Conservation (phyloP, 2,113 vertebrate species). For the Sterrhoptilus dennistouni region DNA sequence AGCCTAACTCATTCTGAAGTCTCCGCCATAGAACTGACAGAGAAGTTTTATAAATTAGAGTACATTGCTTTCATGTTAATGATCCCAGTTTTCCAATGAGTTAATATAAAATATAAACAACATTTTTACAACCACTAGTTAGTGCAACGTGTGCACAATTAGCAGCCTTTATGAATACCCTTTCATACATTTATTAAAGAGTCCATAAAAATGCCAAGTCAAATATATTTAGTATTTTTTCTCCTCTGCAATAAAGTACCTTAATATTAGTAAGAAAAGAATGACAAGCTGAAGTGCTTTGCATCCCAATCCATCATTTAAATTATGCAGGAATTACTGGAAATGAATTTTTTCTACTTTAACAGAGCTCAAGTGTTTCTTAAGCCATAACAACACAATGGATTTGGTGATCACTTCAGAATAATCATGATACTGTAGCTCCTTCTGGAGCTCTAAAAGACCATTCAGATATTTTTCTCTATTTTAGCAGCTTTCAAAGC, state of each 20-base stretch:
- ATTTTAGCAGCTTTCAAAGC: constrained; percentile 53
- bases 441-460: constrained; percentile 59
- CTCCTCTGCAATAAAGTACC: constrained; percentile 27
- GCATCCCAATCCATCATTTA: constrained; percentile 25
- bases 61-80: not conserved
- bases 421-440: constrained; percentile 58
- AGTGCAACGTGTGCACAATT: constrained; percentile 45
- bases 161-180: constrained; percentile 52
- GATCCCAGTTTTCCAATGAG: not conserved
- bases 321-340: constrained; percentile 66
- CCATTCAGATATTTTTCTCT: constrained; percentile 7
- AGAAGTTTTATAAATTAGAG: not conserved
- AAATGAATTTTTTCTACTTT: constrained; percentile 67
- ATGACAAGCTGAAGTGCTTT: constrained; percentile 47
- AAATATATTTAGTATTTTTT: not conserved
- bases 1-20: not conserved
- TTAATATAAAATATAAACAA: constrained; percentile 66
- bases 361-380: constrained; percentile 70
- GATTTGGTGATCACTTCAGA: constrained; percentile 66
- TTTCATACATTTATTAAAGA: constrained; percentile 54
- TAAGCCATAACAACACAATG: constrained; percentile 64
- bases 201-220: constrained; percentile 44
- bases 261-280: constrained; percentile 12
- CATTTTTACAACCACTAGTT: constrained; percentile 45
- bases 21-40: not conserved